These are phyloP conservation scores for Dysmachus trigonus DNA, from an alignment of 2,888 invertebrate species.

Conservation along the genomic window DNA sequence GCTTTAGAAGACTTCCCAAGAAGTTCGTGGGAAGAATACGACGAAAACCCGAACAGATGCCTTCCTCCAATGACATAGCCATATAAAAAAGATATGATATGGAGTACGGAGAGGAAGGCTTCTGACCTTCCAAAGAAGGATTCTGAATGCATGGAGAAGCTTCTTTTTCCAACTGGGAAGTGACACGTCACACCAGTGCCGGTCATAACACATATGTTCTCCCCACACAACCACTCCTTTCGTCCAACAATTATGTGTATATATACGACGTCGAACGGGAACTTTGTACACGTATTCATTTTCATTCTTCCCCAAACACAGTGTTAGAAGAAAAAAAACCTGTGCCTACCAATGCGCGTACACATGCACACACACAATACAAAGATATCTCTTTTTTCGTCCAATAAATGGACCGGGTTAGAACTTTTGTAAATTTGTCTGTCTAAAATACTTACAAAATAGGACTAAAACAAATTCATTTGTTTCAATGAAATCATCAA, in stretches of 20 bases:
- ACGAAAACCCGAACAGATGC: no score
- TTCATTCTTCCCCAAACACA: background rate
- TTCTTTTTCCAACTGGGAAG: no score
- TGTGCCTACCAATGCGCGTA: background rate
- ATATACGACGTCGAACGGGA: background rate
- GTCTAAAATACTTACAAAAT: slow-evolving; percentile 89
- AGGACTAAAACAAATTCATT: slow-evolving; percentile 91
- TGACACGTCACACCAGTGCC: slow-evolving; percentile 53
- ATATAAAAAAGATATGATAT: no score
- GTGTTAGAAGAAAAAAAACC: no score
- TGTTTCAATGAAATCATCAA: slow-evolving; percentile 79
- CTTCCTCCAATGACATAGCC: no score
- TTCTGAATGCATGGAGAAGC: no score
- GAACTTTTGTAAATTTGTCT: background rate
- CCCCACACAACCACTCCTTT: slow-evolving; percentile 45
- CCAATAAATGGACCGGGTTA: background rate
- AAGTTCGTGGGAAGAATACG: no score
- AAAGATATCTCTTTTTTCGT: background rate
- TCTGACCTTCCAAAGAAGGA: no score
- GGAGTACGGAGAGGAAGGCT: no score
- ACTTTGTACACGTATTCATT: background rate
- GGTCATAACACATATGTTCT: slow-evolving; percentile 52
- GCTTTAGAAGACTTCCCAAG: no score
- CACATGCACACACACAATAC: background rate
- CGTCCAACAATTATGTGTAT: background rate